These are phyloP conservation scores for Strigamia crassipes DNA, from an alignment of 2,888 invertebrate species.

Conservation along the genomic window DNA sequence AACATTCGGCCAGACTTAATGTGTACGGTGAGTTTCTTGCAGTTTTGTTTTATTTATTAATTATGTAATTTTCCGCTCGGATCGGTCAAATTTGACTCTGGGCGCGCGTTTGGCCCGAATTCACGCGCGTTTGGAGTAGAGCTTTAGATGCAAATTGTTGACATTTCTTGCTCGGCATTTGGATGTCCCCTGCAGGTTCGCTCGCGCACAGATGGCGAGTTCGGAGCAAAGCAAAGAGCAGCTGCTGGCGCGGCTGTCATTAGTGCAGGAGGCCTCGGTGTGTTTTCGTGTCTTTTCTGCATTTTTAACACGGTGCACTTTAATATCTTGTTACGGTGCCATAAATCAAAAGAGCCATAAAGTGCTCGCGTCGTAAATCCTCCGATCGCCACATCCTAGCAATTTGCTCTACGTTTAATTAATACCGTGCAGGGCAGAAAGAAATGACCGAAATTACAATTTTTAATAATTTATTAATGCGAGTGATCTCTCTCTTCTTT, in stretches of 20 bases:
- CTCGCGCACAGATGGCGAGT: background rate
- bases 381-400: background rate
- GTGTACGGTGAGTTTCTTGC: constrained; percentile 54
- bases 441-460: background rate
- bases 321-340: background rate
- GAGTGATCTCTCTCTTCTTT: no score
- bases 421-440: background rate
- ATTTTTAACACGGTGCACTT: constrained; percentile 13
- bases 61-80: no score
- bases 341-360: background rate
- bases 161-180: background rate
- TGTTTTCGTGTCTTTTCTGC: background rate
- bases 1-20: constrained; percentile 53
- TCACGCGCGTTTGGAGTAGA: no score
- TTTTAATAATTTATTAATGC: background rate
- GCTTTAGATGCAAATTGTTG: background rate
- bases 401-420: background rate
- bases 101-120: no score
- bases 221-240: background rate
- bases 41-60: no score
- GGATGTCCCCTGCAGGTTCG: background rate
- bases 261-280: background rate
- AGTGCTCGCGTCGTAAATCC: background rate
- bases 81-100: no score
- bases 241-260: constrained; percentile 6